Conservation (phyloP, 2,888 invertebrate species). For the Dysmachus trigonus region DNA sequence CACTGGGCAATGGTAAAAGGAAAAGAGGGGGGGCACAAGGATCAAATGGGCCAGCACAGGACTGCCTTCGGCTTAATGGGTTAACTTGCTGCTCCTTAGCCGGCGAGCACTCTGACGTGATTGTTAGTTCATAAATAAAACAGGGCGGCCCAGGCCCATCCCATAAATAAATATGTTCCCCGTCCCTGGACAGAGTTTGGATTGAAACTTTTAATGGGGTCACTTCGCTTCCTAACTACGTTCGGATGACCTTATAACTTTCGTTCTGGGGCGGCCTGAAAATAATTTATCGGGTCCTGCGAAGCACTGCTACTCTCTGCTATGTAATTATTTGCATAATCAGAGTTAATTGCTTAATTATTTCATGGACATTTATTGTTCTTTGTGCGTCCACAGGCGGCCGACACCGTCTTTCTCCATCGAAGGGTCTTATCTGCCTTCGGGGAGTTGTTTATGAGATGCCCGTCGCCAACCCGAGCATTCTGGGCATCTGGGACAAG, state of each 20-base stretch:
- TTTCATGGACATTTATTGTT: neutral
- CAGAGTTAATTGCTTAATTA: conserved; percentile 10
- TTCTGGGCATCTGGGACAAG: neutral
- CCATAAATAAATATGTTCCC: conserved; percentile 1
- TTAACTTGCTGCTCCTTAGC: conserved; percentile 7
- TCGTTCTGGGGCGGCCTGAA: neutral
- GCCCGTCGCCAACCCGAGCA: neutral
- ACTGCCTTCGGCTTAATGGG: conserved; percentile 12
- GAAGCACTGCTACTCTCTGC: neutral
- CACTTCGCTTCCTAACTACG: conserved; percentile 17
- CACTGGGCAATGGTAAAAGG: neutral
- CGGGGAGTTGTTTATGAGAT: neutral
- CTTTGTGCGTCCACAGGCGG: neutral
- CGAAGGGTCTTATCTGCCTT: neutral
- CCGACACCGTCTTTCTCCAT: neutral
- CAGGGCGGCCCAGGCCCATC: neutral
- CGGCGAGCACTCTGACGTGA: neutral
- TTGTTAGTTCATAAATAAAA: conserved; percentile 34
- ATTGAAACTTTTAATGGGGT: conserved; percentile 29
- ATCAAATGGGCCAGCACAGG: neutral
- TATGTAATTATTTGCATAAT: conserved; percentile 14
- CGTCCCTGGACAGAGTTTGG: neutral
- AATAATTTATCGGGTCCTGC: neutral
- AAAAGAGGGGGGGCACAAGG: neutral
- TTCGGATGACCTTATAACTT: neutral